These are phyloP conservation scores for Cavia aperea DNA, from an alignment of 2,113 vertebrate species.

Conservation along the genomic window DNA sequence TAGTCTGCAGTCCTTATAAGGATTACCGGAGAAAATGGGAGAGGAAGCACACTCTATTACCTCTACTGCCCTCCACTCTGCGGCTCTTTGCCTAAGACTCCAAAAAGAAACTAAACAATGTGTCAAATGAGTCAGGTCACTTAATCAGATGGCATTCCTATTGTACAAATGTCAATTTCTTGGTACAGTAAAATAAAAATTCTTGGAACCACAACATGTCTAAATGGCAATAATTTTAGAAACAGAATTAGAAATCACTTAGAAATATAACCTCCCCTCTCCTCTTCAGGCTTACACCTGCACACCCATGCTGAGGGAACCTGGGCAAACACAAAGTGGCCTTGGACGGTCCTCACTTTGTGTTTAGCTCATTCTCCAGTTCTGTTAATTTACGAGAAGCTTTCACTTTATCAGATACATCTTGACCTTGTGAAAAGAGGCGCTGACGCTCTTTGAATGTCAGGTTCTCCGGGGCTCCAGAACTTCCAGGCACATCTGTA, in stretches of 20 bases:
- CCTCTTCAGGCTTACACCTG: slow-evolving; percentile 59
- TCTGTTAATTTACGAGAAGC: slow-evolving; percentile 96
- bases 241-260: slow-evolving; percentile 72
- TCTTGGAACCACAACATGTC: slow-evolving; percentile 76
- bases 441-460: slow-evolving; percentile 97
- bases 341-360: slow-evolving; percentile 79
- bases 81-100: not conserved
- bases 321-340: slow-evolving; percentile 65
- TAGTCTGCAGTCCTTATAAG: slow-evolving; percentile 58
- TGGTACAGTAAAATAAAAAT: slow-evolving; percentile 73
- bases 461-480: slow-evolving; percentile 89
- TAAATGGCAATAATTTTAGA: slow-evolving; percentile 78
- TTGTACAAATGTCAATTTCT: slow-evolving; percentile 79
- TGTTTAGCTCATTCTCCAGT: slow-evolving; percentile 97
- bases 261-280: slow-evolving; percentile 55
- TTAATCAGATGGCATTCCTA: slow-evolving; percentile 84
- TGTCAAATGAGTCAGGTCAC: slow-evolving; percentile 77
- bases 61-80: not conserved
- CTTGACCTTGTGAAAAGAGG: slow-evolving; percentile 97
- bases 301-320: slow-evolving; percentile 55
- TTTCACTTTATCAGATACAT: slow-evolving; percentile 97
- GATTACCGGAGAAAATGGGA: slow-evolving; percentile 33
- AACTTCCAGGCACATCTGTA: slow-evolving; percentile 78
- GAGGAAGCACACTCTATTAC: not conserved
- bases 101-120: slow-evolving; percentile 48